A percentile compares a stretch with the other conserved stretches of the same genome.
Conservation (phyloP, 1,140 invertebrate species). For the Calliphora vicina region DNA sequence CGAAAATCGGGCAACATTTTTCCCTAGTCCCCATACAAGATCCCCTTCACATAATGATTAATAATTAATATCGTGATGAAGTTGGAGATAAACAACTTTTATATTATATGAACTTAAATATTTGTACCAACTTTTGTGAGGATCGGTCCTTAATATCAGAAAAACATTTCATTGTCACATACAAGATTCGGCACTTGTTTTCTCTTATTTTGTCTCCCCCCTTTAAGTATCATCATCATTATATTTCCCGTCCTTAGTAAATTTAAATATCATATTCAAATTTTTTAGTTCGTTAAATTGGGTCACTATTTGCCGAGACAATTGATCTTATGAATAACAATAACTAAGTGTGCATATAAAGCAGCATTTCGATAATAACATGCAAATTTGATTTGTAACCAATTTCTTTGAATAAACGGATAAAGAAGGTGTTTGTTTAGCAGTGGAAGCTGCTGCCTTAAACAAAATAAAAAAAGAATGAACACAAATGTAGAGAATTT, state of each 20-base stretch:
- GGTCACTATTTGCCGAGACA: slow-evolving; percentile 22
- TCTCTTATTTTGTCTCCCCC: no score
- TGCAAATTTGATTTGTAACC: slow-evolving; percentile 42
- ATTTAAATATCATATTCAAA: slow-evolving; percentile 20
- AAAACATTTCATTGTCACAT: no score
- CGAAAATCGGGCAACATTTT: no score
- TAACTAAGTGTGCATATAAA: slow-evolving; percentile 5
- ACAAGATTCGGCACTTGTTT: no score
- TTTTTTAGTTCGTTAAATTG: slow-evolving; percentile 25
- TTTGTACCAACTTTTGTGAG: no score
- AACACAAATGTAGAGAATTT: background rate
- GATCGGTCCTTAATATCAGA: no score
- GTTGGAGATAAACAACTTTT: no score
- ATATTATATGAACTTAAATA: no score
- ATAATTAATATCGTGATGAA: no score
- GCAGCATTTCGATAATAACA: slow-evolving; percentile 38
- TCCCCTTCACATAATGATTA: no score
- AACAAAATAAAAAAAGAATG: background rate
- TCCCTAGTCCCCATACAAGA: no score
- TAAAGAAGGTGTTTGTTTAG: background rate
- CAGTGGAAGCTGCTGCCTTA: background rate
- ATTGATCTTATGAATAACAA: slow-evolving; percentile 14
- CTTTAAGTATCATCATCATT: no score
- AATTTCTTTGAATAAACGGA: slow-evolving; percentile 25
- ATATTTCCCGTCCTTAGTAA: background rate